phyloP scores from a whole-genome alignment of 2,888 invertebrate genomes.

The Gastracanthus pulcherrimus region DNA sequence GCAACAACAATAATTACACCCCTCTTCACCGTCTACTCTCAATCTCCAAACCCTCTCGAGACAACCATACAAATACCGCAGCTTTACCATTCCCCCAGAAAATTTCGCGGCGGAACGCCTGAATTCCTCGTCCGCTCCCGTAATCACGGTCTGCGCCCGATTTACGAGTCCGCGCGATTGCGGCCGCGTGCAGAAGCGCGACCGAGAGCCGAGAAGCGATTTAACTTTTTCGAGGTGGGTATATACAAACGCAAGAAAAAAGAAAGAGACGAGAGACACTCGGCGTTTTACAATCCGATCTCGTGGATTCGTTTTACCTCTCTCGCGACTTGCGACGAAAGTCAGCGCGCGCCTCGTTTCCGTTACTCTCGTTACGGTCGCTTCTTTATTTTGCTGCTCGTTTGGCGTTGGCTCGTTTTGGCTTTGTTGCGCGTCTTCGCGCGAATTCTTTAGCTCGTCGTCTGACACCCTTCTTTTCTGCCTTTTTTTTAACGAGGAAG shows the following conservation, averaged over 20 bases:
- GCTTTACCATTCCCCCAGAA: too few species aligned
- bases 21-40: too few species aligned
- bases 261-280: not conserved
- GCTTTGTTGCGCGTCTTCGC: too few species aligned
- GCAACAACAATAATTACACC: too few species aligned
- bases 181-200: not conserved
- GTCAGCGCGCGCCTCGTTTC: not conserved
- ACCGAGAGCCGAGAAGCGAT: not conserved
- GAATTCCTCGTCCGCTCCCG: not conserved
- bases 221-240: constrained; percentile 1
- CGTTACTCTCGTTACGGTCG: not conserved
- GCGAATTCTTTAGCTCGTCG: too few species aligned
- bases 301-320: not conserved
- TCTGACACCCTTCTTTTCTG: not conserved
- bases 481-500: not conserved
- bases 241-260: not conserved
- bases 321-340: too few species aligned
- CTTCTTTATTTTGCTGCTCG: too few species aligned
- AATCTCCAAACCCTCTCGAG: too few species aligned
- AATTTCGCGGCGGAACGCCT: too few species aligned
- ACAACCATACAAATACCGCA: too few species aligned
- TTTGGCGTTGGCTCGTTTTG: not conserved
- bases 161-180: not conserved
- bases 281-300: constrained; percentile 10
- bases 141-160: not conserved